These are phyloP conservation scores for Danionella dracula DNA, from an alignment of 2,797 vertebrate species.

Conservation along the genomic window DNA sequence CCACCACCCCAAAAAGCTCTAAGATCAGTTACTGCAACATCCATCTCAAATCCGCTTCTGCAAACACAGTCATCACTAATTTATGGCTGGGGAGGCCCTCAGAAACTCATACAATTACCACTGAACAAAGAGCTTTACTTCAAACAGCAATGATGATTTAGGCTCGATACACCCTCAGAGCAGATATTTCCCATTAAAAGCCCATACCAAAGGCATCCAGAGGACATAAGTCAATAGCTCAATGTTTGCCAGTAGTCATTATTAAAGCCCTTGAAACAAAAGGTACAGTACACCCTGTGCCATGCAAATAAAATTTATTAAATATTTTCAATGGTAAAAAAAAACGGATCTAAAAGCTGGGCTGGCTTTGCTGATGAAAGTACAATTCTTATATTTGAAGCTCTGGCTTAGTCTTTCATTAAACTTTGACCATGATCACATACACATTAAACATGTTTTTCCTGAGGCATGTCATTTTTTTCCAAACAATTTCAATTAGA, in stretches of 20 bases:
- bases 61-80: slow-evolving; percentile 45
- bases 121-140: slow-evolving; percentile 29
- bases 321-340: slow-evolving; percentile 8
- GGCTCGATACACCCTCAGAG: slow-evolving; percentile 3
- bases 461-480: too few relatives aligned
- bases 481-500: too few relatives aligned
- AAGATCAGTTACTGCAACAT: slow-evolving; percentile 42
- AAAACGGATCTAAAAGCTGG: slow-evolving; percentile 1
- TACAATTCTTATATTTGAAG: background rate
- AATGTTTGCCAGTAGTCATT: slow-evolving; percentile 28
- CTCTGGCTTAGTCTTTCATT: background rate
- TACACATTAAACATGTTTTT: slow-evolving; percentile 15
- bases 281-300: background rate
- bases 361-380: slow-evolving; percentile 10
- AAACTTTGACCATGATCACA: slow-evolving; percentile 9
- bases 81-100: slow-evolving; percentile 34
- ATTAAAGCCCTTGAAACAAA: slow-evolving; percentile 16
- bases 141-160: slow-evolving; percentile 20
- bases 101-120: slow-evolving; percentile 35
- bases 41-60: slow-evolving; percentile 36
- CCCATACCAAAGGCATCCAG: slow-evolving; percentile 31
- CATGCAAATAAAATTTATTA: slow-evolving; percentile 31
- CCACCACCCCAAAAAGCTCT: slow-evolving; percentile 5
- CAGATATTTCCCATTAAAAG: slow-evolving; percentile 31
- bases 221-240: slow-evolving; percentile 34